Conservation (phyloP, 2,797 vertebrate species). For the Acanthis flammea region DNA sequence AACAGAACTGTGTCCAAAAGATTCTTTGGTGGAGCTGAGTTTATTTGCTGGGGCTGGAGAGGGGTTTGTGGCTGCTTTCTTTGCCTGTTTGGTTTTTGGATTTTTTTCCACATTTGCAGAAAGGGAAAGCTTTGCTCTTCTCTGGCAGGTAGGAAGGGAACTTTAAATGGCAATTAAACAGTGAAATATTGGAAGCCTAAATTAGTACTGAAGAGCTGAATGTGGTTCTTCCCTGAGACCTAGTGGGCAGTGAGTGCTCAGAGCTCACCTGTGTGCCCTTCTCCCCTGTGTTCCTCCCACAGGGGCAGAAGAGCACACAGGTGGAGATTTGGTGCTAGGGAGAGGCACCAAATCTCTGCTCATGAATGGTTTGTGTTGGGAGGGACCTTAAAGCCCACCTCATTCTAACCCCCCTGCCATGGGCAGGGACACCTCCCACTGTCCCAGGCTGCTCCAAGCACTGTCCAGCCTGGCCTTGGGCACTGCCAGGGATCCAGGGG, state of each 20-base stretch:
- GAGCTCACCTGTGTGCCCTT: neutral
- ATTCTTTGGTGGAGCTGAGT: neutral
- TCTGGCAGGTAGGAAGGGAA: rapidly evolving
- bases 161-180: neutral
- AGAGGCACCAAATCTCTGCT: neutral
- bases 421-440: neutral
- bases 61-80: neutral
- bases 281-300: neutral
- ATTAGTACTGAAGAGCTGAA: neutral
- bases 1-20: neutral
- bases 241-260: neutral
- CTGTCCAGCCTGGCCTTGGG: rapidly evolving
- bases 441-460: rapidly evolving
- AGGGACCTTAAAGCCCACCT: neutral
- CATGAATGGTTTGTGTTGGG: neutral
- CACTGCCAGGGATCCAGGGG: neutral
- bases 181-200: neutral
- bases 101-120: too few relatives aligned
- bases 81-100: neutral
- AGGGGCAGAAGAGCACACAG: too few relatives aligned
- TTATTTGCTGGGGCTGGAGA: neutral
- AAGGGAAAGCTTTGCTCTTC: neutral
- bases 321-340: neutral
- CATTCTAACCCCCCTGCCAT: rapidly evolving
- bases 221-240: neutral